These are phyloP conservation scores for Heloderma charlesbogerti DNA, from an alignment of 2,113 vertebrate species.

Conservation along the genomic window DNA sequence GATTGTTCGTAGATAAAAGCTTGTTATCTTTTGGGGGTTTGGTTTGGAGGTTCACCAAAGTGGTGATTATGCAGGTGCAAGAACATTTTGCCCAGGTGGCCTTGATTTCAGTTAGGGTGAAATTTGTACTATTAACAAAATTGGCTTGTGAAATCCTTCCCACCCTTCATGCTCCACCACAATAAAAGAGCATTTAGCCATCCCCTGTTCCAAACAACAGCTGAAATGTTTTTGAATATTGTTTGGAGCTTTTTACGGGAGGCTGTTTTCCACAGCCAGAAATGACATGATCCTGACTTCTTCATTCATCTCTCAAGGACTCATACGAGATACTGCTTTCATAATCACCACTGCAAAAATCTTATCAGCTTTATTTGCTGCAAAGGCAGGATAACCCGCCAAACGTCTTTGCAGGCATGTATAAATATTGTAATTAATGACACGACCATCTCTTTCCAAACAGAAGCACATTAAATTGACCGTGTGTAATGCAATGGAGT, in stretches of 20 bases:
- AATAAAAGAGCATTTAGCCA: constrained; percentile 1
- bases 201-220: constrained; percentile 4
- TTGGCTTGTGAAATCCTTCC: constrained; percentile 27
- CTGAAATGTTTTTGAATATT: neutral
- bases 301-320: neutral
- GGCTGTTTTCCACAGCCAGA: neutral
- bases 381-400: constrained; percentile 15
- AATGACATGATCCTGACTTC: neutral
- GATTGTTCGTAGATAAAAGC: neutral
- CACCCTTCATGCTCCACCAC: neutral
- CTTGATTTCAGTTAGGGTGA: neutral
- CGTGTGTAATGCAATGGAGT: constrained; percentile 40
- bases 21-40: constrained; percentile 9
- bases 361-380: constrained; percentile 1
- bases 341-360: neutral
- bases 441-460: constrained; percentile 24
- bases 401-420: neutral
- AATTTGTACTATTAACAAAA: neutral
- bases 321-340: neutral
- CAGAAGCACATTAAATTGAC: constrained; percentile 38
- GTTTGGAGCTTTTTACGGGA: constrained; percentile 22
- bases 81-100: neutral
- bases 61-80: neutral
- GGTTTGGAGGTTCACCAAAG: neutral
- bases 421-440: constrained; percentile 46